A percentile compares a stretch with the other conserved stretches of the same genome.
Conservation (phyloP, 2,113 vertebrate genomes). For the Hippocampus mohnikei region DNA sequence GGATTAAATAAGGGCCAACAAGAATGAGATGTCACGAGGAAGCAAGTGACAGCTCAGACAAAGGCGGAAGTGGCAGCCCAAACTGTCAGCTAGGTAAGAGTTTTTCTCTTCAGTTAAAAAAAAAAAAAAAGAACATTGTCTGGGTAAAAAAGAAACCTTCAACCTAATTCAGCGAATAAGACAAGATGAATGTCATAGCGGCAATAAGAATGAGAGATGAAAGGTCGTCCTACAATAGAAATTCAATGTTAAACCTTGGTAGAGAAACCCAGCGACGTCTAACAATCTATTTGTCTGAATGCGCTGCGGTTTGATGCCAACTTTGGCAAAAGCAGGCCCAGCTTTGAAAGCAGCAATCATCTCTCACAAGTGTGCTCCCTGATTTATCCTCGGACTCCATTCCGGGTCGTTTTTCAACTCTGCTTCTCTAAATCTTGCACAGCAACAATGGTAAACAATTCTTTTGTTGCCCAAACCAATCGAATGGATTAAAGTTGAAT, state of each 20-base stretch:
- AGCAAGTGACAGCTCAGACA: too few species aligned
- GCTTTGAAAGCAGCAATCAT: background rate
- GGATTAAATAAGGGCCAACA: too few species aligned
- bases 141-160: too few species aligned
- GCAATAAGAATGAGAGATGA: too few species aligned
- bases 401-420: background rate
- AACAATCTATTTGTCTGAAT: background rate
- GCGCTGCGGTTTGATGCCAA: background rate
- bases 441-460: conserved; percentile 29
- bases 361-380: background rate
- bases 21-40: too few species aligned
- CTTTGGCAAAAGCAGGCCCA: background rate
- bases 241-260: background rate
- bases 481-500: conserved; percentile 38
- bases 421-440: conserved; percentile 24
- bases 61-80: too few species aligned
- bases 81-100: too few species aligned
- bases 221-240: background rate
- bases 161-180: too few species aligned
- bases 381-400: background rate
- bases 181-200: too few species aligned
- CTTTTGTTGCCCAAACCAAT: conserved; percentile 48
- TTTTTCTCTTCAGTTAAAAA: too few species aligned
- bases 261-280: background rate
- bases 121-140: too few species aligned